Base-by-base conservation (phyloP, 1,140 invertebrate species). In the Drosophila burlai region DNA sequence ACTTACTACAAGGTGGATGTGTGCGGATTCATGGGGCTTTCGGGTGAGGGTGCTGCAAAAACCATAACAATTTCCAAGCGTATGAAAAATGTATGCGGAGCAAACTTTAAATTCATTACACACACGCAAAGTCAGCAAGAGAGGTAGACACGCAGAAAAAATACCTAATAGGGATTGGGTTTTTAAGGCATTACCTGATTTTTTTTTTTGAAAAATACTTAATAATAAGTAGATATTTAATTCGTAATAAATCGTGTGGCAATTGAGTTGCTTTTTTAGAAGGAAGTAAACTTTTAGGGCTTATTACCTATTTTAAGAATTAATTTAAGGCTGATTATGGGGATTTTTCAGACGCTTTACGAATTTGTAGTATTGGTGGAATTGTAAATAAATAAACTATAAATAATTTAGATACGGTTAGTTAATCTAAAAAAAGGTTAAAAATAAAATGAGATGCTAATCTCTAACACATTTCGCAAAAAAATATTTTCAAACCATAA, bases 31-130 rank as follows among this genome's bases (percentile, higher is more conserved):
- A 21, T 34, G 21, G 18, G 36, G 50, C 11, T 31, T 34, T 40
- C 68, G 80, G 2, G 50, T 8, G 50, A 18, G 61, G 67, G 46
- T 24, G 43, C 47, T 24, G 63, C 61, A 67, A 64, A 69, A 82
- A 72, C 73, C 84, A 89, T 89, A 90, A 89, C 85, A 90, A 89
- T 89, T 89, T 90, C 69, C 85, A 66, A 81, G 81, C 77, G 71
- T 60, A 89, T 89, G 84, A 89, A 89, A 89, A 89, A 90, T 89
- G 74, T 89, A 89, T 90, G 85, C 78, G 67, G 64, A 69, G 81
- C 85, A 79, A 89, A 90, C 85, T 89, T 90, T 89, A 89, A 89
- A 89, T 89, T 89, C 85, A 89, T 89, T 89, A 90, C 85, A 89
- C 78, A 89, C 84, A 89, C 78, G 85, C 84, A 89, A 89, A 79